Conservation (phyloP, 2,888 invertebrate species). For the Scelioninae gen. 2 region DNA sequence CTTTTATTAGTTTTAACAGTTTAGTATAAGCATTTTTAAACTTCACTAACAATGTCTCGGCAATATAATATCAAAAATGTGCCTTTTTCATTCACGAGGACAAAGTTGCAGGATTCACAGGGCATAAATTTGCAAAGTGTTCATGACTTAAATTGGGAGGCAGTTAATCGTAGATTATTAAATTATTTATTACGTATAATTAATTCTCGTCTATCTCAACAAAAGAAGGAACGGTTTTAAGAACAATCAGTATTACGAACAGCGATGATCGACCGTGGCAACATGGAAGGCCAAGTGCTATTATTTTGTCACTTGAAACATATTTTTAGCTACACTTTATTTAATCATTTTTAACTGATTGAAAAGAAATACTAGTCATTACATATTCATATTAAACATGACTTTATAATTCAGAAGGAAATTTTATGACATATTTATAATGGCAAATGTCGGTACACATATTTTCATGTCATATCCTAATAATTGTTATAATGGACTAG, state of each 20-base stretch:
- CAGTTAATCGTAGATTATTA: constrained; percentile 35
- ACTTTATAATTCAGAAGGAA: too few relatives aligned
- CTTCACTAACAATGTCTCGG: constrained; percentile 11
- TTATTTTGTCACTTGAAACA: too few relatives aligned
- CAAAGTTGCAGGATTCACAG: constrained; percentile 37
- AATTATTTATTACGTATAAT: constrained; percentile 23
- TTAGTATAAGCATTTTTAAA: not conserved
- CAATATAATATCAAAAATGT: constrained; percentile 41
- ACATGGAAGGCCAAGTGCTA: too few relatives aligned
- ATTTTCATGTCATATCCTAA: constrained; percentile 10
- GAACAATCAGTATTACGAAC: constrained; percentile 21
- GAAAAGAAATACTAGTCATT: too few relatives aligned
- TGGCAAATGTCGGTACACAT: constrained; percentile 20
- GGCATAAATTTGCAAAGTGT: constrained; percentile 38
- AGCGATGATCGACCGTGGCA: constrained; percentile 31
- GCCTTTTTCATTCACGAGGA: constrained; percentile 50
- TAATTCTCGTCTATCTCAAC: constrained; percentile 1
- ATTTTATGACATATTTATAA: too few relatives aligned
- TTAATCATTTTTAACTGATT: too few relatives aligned
- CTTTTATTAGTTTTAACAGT: not conserved
- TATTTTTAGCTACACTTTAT: too few relatives aligned
- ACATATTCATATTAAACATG: too few relatives aligned
- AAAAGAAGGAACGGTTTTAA: not conserved
- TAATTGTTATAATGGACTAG: constrained; percentile 30
- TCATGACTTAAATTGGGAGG: constrained; percentile 32